phyloP scores from a whole-genome alignment of 1,140 invertebrate genomes.

The Pseudomyrmex cubaensis region DNA sequence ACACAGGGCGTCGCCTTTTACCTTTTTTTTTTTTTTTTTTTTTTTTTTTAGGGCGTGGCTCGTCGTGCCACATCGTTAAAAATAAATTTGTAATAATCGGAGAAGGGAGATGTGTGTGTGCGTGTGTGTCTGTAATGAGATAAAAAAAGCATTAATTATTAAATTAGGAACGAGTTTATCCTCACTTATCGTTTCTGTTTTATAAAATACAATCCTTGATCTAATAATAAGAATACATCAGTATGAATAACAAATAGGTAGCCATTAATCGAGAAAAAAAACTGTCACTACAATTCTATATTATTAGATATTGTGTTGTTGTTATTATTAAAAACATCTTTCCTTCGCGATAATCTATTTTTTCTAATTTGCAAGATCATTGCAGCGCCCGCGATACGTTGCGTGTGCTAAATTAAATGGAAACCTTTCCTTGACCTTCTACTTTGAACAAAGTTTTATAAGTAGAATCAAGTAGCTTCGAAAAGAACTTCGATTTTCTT shows the following conservation, averaged over 20 bases:
- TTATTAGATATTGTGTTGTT: slow-evolving; percentile 19
- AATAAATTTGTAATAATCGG: slow-evolving; percentile 30
- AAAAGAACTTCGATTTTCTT: slow-evolving; percentile 14
- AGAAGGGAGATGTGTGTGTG: background rate
- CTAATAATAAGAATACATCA: slow-evolving; percentile 13
- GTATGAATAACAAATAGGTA: background rate
- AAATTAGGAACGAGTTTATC: background rate
- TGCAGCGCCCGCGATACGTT: slow-evolving; percentile 22
- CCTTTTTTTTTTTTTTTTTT: slow-evolving; percentile 21
- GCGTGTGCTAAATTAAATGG: slow-evolving; percentile 43
- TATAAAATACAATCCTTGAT: background rate
- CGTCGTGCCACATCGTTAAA: background rate
- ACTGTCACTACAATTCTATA: background rate
- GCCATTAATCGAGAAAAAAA: background rate
- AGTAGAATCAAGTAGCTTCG: slow-evolving; percentile 39
- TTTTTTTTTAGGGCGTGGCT: slow-evolving; percentile 32
- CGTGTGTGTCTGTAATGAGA: background rate
- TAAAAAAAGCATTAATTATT: slow-evolving; percentile 2
- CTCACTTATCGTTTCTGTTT: background rate
- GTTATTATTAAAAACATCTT: slow-evolving; percentile 47
- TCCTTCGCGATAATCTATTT: slow-evolving; percentile 21
- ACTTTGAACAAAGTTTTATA: slow-evolving; percentile 53
- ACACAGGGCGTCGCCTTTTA: slow-evolving; percentile 67
- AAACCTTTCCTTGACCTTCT: slow-evolving; percentile 39
- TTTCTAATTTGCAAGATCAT: slow-evolving; percentile 51